Conservation (phyloP, 2,888 invertebrate genomes). For the Vandiemenella viatica region DNA sequence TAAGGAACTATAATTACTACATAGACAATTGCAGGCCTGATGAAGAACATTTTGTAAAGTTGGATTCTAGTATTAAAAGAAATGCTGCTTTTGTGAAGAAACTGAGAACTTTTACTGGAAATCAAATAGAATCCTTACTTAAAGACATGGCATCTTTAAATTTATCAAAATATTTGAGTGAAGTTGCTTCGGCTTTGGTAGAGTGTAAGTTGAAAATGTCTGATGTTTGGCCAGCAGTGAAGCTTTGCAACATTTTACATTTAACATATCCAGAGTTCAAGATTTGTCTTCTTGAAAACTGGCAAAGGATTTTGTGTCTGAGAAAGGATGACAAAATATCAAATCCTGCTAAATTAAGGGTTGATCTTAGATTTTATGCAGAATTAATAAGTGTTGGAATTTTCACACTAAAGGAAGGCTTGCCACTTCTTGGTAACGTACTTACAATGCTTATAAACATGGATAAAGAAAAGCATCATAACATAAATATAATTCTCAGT, state of each 20-base stretch:
- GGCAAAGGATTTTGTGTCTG: conserved; percentile 74
- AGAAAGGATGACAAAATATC: conserved; percentile 46
- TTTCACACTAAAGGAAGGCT: conserved; percentile 65
- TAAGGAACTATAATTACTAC: background rate
- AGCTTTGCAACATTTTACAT: conserved; percentile 72
- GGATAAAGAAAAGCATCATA: conserved; percentile 89
- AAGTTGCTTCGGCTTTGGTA: conserved; percentile 78
- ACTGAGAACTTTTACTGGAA: conserved; percentile 75
- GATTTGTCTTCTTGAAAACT: conserved; percentile 73
- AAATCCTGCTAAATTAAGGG: conserved; percentile 87
- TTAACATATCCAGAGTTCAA: conserved; percentile 85
- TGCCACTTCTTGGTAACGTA: conserved; percentile 68
- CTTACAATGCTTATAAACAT: conserved; percentile 73
- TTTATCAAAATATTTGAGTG: conserved; percentile 90
- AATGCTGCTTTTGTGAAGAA: conserved; percentile 97
- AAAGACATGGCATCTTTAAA: conserved; percentile 80
- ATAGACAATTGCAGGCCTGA: conserved; percentile 38
- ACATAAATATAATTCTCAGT: conserved; percentile 77
- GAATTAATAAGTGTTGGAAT: conserved; percentile 81
- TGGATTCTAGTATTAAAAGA: conserved; percentile 92
- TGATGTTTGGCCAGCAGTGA: conserved; percentile 77
- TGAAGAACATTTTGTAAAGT: conserved; percentile 66
- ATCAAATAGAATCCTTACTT: conserved; percentile 61
- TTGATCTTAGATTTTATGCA: conserved; percentile 85
- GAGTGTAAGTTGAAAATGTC: conserved; percentile 94